A percentile compares a stretch with the other conserved stretches of the same genome.
phyloP scores from a whole-genome alignment of 2,888 invertebrate genomes.

The Herminia tarsipennalis region DNA sequence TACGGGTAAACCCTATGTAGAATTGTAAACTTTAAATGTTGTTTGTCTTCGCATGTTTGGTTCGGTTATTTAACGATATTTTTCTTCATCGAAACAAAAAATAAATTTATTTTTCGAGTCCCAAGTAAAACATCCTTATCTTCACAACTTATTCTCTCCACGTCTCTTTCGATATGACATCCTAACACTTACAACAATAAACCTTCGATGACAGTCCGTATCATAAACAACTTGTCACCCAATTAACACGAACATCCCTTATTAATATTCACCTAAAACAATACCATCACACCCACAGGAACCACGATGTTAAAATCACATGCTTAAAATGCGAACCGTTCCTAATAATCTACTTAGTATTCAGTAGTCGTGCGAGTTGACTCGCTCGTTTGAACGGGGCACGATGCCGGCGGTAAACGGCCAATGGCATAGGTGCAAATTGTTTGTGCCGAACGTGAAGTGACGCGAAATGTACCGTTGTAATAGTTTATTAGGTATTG shows the following conservation, averaged over 20 bases:
- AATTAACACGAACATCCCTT: slow-evolving; percentile 12
- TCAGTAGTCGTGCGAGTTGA: slow-evolving; percentile 33
- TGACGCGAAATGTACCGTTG: slow-evolving; percentile 49
- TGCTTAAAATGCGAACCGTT: slow-evolving; percentile 33
- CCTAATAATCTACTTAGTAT: slow-evolving; percentile 35
- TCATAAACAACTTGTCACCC: neutral
- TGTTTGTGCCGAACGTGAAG: slow-evolving; percentile 58
- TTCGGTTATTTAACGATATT: no score
- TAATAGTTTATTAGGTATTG: slow-evolving; percentile 30
- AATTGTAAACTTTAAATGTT: no score
- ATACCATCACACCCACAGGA: slow-evolving; percentile 33
- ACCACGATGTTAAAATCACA: slow-evolving; percentile 29
- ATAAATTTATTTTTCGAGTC: no score
- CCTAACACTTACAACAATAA: no score
- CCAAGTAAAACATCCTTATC: no score
- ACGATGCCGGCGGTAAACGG: slow-evolving; percentile 43
- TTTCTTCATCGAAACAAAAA: no score
- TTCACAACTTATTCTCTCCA: no score
- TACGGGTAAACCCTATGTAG: no score
- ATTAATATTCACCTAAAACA: slow-evolving; percentile 34
- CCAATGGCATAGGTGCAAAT: slow-evolving; percentile 48
- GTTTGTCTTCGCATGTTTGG: no score
- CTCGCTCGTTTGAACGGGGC: slow-evolving; percentile 33
- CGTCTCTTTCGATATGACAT: no score
- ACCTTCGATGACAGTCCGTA: no score